These are phyloP conservation scores for Isurus oxyrinchus DNA, from an alignment of 2,113 vertebrate genomes.

Conservation along the genomic window DNA sequence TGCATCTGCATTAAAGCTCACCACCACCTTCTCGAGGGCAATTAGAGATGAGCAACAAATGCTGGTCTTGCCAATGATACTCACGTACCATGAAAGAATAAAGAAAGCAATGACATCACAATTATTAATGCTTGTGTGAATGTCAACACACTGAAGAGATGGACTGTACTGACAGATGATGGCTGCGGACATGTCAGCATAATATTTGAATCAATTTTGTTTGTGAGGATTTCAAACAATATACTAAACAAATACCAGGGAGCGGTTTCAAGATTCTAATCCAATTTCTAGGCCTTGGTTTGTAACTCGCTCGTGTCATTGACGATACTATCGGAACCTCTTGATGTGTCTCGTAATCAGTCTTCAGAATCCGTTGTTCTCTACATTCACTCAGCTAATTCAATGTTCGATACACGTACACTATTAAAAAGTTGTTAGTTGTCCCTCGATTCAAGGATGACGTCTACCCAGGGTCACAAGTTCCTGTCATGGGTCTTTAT, in stretches of 20 bases:
- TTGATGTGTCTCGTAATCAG: not conserved
- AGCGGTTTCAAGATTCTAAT: not conserved
- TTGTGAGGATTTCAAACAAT: not conserved
- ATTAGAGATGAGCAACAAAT: not conserved
- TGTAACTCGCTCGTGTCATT: not conserved
- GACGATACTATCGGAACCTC: not conserved
- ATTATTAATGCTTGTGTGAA: constrained; percentile 16
- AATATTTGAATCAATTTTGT: not conserved
- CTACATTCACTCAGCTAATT: not conserved
- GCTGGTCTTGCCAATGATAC: not conserved
- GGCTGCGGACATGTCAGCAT: not conserved
- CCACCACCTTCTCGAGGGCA: not conserved
- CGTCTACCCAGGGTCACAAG: not conserved
- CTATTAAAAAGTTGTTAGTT: not conserved
- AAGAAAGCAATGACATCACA: not conserved
- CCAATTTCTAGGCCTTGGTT: too few relatives aligned
- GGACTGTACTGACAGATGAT: not conserved
- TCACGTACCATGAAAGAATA: not conserved
- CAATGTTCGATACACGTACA: not conserved
- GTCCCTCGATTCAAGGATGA: not conserved
- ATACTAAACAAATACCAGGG: not conserved
- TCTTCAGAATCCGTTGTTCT: not conserved
- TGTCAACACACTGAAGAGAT: not conserved
- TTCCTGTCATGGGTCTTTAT: not conserved
- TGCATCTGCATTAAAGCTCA: not conserved